These are phyloP conservation scores for Hermaeophaga mercurialis DNA, from an alignment of 2,888 invertebrate species.

Conservation along the genomic window DNA sequence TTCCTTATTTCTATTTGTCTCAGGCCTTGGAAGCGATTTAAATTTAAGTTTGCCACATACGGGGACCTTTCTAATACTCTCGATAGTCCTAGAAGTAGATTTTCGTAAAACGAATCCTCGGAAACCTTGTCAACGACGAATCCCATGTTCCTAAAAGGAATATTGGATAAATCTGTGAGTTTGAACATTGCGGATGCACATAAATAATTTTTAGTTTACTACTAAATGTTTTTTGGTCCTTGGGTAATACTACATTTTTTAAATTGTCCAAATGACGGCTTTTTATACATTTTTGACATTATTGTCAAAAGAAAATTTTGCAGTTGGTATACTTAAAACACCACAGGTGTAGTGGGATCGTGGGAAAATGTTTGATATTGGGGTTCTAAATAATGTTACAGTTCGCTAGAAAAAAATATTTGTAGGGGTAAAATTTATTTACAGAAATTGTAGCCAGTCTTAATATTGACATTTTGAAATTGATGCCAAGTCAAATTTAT, in stretches of 20 bases:
- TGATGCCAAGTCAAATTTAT: too few relatives aligned
- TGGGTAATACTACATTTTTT: slow-evolving; percentile 3
- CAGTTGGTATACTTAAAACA: not conserved
- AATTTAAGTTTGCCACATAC: slow-evolving; percentile 40
- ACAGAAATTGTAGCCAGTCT: too few relatives aligned
- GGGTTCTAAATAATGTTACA: too few relatives aligned
- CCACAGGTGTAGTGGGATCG: too few relatives aligned
- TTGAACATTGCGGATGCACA: slow-evolving; percentile 7
- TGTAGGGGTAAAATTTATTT: too few relatives aligned
- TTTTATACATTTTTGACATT: slow-evolving; percentile 7
- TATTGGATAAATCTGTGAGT: not conserved
- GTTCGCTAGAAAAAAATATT: too few relatives aligned
- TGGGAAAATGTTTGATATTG: too few relatives aligned
- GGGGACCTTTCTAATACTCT: slow-evolving; percentile 42
- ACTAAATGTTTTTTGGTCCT: not conserved
- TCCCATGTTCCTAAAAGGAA: slow-evolving; percentile 59
- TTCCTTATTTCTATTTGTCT: slow-evolving; percentile 59
- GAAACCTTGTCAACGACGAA: slow-evolving; percentile 73
- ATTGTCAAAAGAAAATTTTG: slow-evolving; percentile 5
- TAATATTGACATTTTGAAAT: too few relatives aligned
- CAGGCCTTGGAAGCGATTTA: slow-evolving; percentile 39
- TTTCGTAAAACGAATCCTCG: slow-evolving; percentile 76
- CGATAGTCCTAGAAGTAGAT: slow-evolving; percentile 60
- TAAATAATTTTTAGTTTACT: slow-evolving; percentile 2
- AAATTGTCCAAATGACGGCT: not conserved